A percentile compares a stretch with the other conserved stretches of the same genome.
These are phyloP conservation scores for Bergia puertoricense DNA, from an alignment of 92 coral and sea anemone genomes.

Conservation along the genomic window DNA sequence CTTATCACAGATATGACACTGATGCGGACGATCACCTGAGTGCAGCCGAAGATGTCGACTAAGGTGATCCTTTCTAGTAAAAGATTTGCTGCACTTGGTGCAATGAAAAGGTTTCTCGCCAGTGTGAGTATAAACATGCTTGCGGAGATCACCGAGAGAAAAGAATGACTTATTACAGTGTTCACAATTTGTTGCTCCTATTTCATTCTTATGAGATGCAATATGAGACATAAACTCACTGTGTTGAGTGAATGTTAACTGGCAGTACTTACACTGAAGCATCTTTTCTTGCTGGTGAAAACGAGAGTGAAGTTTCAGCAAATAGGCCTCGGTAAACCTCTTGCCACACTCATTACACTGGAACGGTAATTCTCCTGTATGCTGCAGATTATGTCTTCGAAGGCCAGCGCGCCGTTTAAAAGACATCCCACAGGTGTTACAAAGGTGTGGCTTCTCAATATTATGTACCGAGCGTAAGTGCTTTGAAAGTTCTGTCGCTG, in stretches of 20 bases:
- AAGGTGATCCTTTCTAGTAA: neutral
- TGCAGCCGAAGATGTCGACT: conserved; percentile 10
- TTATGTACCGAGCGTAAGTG: conserved; percentile 24
- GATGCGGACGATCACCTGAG: neutral
- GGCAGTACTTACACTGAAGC: neutral
- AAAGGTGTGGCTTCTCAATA: conserved; percentile 11
- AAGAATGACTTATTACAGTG: neutral
- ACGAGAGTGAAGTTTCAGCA: neutral
- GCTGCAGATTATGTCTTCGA: conserved; percentile 4
- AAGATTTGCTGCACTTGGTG: conserved; percentile 7
- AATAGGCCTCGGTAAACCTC: neutral
- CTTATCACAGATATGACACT: conserved; percentile 21
- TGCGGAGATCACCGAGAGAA: neutral
- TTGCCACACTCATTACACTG: conserved; percentile 18
- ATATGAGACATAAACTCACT: neutral
- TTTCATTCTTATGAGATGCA: conserved; percentile 13
- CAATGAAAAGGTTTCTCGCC: conserved; percentile 4
- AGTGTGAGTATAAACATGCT: neutral
- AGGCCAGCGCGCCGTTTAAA: conserved; percentile 15
- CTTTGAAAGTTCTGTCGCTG: neutral
- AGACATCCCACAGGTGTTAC: conserved; percentile 19
- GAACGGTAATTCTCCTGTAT: conserved; percentile 1
- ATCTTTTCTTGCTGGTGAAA: neutral
- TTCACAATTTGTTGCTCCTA: neutral
- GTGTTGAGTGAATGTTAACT: neutral